These are phyloP conservation scores for Ecliptopera silaceata DNA, from an alignment of 2,888 invertebrate species.

Conservation along the genomic window DNA sequence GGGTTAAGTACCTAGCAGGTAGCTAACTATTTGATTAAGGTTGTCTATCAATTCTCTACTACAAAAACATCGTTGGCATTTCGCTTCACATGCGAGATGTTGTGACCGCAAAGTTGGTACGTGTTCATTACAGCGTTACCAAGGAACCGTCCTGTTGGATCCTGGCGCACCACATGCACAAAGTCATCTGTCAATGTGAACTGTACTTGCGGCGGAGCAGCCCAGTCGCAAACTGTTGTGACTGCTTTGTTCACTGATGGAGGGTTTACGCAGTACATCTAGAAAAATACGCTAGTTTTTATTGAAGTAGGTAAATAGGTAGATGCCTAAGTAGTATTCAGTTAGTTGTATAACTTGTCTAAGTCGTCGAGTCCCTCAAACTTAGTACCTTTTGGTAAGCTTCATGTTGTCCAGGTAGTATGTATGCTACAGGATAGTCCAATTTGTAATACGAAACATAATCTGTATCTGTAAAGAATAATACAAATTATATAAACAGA, in stretches of 20 bases:
- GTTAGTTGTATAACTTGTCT: no score
- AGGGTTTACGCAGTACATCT: conserved; percentile 69
- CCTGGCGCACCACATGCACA: conserved; percentile 66
- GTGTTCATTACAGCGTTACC: conserved; percentile 70
- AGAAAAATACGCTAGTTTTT: conserved; percentile 32
- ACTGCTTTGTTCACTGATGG: conserved; percentile 60
- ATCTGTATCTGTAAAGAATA: conserved; percentile 60
- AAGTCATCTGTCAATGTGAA: conserved; percentile 68
- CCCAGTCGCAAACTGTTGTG: conserved; percentile 70
- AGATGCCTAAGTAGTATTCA: neutral
- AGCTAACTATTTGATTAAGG: no score
- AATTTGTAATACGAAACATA: conserved; percentile 55
- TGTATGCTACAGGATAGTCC: conserved; percentile 61
- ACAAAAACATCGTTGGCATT: conserved; percentile 11
- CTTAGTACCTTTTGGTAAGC: conserved; percentile 67
- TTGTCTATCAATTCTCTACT: neutral
- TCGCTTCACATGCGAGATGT: conserved; percentile 34
- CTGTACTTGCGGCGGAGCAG: conserved; percentile 65
- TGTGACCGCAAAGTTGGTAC: conserved; percentile 65
- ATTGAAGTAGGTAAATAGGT: neutral
- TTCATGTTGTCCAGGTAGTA: conserved; percentile 65
- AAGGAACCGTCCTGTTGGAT: conserved; percentile 56
- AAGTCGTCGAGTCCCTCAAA: no score
- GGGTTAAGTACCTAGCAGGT: no score
- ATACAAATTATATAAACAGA: neutral